Percentiles rank a stretch among this genome's conserved stretches.
Evolutionary conservation across 2,888 invertebrate species (phyloP).

Genomic region (Frankliniella intonsa): DNA sequence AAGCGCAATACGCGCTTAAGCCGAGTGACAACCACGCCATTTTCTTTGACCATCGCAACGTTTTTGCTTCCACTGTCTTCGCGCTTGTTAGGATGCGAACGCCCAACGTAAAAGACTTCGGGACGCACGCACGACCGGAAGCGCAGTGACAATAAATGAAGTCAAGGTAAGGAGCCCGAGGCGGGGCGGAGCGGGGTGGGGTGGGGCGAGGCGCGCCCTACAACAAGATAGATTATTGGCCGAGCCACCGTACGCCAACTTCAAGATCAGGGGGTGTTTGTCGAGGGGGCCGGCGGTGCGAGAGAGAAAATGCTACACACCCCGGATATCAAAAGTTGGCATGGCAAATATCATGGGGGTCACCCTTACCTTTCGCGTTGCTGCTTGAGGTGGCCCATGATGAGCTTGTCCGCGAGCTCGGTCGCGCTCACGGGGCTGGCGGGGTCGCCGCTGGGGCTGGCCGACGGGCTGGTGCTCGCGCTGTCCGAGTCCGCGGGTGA

Average conservation of each 20-base stretch:
- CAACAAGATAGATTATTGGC: too few species aligned
- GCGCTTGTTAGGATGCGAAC: too few species aligned
- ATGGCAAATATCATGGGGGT: neutral
- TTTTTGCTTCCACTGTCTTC: too few species aligned
- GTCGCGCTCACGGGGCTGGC: neutral
- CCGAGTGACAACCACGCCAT: too few species aligned
- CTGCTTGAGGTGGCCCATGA: neutral
- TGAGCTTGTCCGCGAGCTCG: slow-evolving; percentile 23
- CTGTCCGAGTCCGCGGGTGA: neutral
- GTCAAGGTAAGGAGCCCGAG: neutral
- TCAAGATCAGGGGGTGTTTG: too few species aligned
- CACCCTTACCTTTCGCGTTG: neutral
- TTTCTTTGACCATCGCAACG: too few species aligned
- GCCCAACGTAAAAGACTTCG: too few species aligned
- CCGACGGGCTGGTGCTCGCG: neutral
- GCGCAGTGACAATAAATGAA: too few species aligned
- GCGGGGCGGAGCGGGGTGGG: neutral
- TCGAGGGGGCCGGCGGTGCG: too few species aligned
- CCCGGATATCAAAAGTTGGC: neutral
- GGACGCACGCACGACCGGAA: too few species aligned
- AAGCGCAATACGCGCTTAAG: too few species aligned
- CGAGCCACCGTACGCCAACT: too few species aligned
- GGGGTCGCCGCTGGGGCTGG: neutral
- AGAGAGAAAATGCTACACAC: neutral
- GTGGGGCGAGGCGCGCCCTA: neutral